A percentile compares a stretch with the other conserved stretches of the same genome.
phyloP scores from a whole-genome alignment of 53 echinoderm and acorn worm species.

The Astropecten irregularis region DNA sequence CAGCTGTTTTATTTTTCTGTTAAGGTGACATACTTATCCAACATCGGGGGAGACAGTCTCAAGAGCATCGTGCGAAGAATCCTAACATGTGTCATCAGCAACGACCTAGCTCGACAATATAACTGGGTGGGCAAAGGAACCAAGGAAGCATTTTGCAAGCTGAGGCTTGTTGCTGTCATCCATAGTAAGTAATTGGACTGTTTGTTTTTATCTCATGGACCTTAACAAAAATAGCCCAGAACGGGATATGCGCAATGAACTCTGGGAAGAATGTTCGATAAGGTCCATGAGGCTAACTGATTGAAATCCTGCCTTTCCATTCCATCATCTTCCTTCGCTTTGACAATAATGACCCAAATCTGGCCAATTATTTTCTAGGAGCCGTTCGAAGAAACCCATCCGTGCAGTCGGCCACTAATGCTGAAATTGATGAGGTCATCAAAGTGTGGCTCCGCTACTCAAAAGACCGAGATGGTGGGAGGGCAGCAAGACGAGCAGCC shows the following conservation, averaged over 20 bases:
- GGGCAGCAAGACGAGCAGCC: conserved; percentile 39
- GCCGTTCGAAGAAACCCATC: conserved; percentile 19
- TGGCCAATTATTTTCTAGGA: background rate
- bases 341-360: background rate
- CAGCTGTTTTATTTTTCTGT: background rate
- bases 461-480: conserved; percentile 23
- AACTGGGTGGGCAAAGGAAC: conserved; percentile 24
- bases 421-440: conserved; percentile 9
- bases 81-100: conserved; percentile 15
- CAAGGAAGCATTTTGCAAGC: conserved; percentile 30
- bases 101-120: conserved; percentile 18
- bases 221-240: no score
- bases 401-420: conserved; percentile 11
- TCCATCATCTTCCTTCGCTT: background rate
- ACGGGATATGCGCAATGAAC: background rate
- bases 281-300: background rate
- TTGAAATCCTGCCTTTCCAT: background rate
- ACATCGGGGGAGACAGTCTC: conserved; percentile 13
- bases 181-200: conserved; percentile 11
- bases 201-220: background rate
- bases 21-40: conserved; percentile 18
- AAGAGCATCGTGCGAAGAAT: conserved; percentile 22
- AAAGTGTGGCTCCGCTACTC: conserved; percentile 13
- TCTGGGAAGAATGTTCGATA: background rate
- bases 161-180: conserved; percentile 6